Conservation (phyloP, 2,888 invertebrate genomes). For the Corbicula japonica region DNA sequence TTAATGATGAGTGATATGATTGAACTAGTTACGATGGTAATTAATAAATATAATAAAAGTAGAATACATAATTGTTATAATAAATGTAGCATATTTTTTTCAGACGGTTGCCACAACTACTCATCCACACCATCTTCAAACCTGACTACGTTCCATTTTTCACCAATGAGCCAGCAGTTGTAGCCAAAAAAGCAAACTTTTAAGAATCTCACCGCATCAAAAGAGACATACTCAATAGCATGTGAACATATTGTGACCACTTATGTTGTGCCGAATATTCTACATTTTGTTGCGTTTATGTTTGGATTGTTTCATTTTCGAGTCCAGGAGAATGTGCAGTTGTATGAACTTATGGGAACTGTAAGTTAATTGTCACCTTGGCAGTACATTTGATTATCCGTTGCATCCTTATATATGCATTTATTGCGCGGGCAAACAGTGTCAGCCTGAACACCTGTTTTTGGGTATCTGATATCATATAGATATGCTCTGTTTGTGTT, state of each 20-base stretch:
- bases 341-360: slow-evolving; percentile 86
- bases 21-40: no score
- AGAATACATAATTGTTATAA: no score
- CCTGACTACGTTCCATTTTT: slow-evolving; percentile 46
- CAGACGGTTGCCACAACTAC: slow-evolving; percentile 50
- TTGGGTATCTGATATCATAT: no score
- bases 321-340: slow-evolving; percentile 85
- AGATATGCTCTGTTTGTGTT: no score
- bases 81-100: slow-evolving; percentile 9
- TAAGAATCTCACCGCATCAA: slow-evolving; percentile 67
- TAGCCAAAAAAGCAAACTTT: not conserved
- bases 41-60: no score
- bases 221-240: slow-evolving; percentile 48
- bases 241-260: slow-evolving; percentile 85
- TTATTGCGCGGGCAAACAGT: no score
- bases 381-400: no score
- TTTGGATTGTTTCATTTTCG: slow-evolving; percentile 85
- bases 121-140: slow-evolving; percentile 41
- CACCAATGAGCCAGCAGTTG: slow-evolving; percentile 51
- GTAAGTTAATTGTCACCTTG: no score
- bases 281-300: slow-evolving; percentile 85
- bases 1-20: no score
- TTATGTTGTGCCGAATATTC: slow-evolving; percentile 85
- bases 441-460: no score
- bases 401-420: no score